Conservation (phyloP, 2,113 vertebrate genomes). For the Myotis lucifugus region DNA sequence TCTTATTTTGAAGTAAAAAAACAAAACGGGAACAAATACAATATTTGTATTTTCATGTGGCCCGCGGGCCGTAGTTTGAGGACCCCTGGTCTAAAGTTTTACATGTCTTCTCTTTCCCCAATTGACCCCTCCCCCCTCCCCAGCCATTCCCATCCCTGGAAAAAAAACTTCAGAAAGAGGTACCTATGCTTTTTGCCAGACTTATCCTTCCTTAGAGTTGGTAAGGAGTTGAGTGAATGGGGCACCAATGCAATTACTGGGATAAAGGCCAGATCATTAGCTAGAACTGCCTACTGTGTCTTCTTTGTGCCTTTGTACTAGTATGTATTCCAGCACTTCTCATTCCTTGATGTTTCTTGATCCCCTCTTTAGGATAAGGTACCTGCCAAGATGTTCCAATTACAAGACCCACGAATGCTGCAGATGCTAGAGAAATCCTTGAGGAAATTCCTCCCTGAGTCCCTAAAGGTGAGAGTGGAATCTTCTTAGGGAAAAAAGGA, state of each 20-base stretch:
- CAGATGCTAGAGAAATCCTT: slow-evolving; percentile 66
- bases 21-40: no score
- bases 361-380: not conserved
- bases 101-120: no score
- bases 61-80: no score
- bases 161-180: not conserved
- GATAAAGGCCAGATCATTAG: not conserved
- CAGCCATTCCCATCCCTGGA: no score
- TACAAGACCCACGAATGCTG: slow-evolving; percentile 61
- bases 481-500: not conserved
- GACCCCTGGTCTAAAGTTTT: no score
- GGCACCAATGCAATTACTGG: not conserved
- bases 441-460: slow-evolving; percentile 60
- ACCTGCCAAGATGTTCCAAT: not conserved
- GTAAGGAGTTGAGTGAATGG: not conserved
- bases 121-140: no score
- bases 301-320: not conserved
- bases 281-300: not conserved
- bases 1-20: no score
- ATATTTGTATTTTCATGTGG: no score
- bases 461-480: slow-evolving; percentile 68
- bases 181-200: not conserved
- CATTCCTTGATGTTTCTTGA: not conserved
- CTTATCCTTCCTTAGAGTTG: not conserved
- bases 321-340: not conserved